Conservation (phyloP, 2,797 vertebrate genomes). For the Austrolebias charrua region DNA sequence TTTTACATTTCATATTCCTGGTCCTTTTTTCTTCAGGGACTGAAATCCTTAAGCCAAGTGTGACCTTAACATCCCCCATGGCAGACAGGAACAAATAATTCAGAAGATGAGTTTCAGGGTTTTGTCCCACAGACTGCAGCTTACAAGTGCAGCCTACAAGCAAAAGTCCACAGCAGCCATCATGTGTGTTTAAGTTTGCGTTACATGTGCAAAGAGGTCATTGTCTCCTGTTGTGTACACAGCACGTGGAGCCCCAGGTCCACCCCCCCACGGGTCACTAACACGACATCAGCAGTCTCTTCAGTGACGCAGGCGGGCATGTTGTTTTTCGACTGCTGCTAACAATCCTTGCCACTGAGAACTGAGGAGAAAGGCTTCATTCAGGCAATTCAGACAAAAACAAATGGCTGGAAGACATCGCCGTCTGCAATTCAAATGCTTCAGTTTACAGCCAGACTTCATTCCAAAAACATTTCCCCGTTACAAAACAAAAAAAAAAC, state of each 20-base stretch:
- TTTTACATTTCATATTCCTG: background rate
- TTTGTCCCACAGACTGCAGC: constrained; percentile 1
- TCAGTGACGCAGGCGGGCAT: constrained; percentile 56
- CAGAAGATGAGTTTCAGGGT: background rate
- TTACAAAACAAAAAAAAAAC: constrained; percentile 7
- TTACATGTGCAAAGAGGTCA: constrained; percentile 52
- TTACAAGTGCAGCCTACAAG: too few species aligned
- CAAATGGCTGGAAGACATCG: constrained; percentile 24
- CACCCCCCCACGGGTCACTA: constrained; percentile 44
- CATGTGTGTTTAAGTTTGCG: background rate
- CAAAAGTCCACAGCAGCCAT: constrained; percentile 16
- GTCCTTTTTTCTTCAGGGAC: background rate
- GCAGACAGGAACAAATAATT: background rate
- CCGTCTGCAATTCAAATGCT: constrained; percentile 17
- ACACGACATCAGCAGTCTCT: constrained; percentile 63
- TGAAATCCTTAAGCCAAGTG: background rate
- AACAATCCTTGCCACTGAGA: constrained; percentile 38
- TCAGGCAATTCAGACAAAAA: constrained; percentile 30
- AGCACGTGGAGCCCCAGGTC: constrained; percentile 38
- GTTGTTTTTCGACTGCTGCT: constrained; percentile 57
- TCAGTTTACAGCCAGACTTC: constrained; percentile 9
- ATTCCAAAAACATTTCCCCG: constrained; percentile 11
- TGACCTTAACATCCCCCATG: background rate
- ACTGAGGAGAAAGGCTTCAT: constrained; percentile 42
- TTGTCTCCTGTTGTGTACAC: constrained; percentile 67